phyloP scores from a whole-genome alignment of 2,888 invertebrate species.

The Ichneumoninae sp. region DNA sequence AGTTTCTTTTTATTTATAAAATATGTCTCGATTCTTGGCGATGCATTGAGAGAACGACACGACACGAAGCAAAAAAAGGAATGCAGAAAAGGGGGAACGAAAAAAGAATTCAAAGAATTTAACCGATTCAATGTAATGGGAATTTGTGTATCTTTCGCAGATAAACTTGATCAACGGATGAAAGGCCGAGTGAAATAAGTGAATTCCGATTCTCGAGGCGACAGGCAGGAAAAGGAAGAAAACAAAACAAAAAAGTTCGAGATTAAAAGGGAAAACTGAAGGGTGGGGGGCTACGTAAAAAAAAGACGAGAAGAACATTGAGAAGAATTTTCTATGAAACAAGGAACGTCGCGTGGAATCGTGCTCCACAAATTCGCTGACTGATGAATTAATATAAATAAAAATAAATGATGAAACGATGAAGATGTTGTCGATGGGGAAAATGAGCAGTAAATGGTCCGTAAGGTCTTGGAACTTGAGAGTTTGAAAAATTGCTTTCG shows the following conservation, averaged over 20 bases:
- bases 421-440: background rate
- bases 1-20: background rate
- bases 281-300: background rate
- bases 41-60: constrained; percentile 4
- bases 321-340: constrained; percentile 18
- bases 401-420: background rate
- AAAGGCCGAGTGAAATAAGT: background rate
- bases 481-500: background rate
- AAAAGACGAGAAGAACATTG: constrained; percentile 5
- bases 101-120: constrained; percentile 10
- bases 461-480: background rate
- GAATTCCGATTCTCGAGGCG: background rate
- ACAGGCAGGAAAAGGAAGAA: background rate
- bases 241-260: background rate
- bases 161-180: background rate
- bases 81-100: background rate
- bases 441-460: background rate
- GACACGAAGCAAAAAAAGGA: background rate
- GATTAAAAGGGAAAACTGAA: background rate
- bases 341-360: background rate
- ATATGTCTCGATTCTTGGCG: background rate
- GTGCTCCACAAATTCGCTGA: constrained; percentile 18
- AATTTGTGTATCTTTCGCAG: constrained; percentile 16
- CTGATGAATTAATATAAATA: background rate
- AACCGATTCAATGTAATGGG: background rate